Evolutionary conservation across 2,888 invertebrate species (phyloP), one percentile per base, ranked within the genome.

Genomic region (Serripes groenlandicus): DNA sequence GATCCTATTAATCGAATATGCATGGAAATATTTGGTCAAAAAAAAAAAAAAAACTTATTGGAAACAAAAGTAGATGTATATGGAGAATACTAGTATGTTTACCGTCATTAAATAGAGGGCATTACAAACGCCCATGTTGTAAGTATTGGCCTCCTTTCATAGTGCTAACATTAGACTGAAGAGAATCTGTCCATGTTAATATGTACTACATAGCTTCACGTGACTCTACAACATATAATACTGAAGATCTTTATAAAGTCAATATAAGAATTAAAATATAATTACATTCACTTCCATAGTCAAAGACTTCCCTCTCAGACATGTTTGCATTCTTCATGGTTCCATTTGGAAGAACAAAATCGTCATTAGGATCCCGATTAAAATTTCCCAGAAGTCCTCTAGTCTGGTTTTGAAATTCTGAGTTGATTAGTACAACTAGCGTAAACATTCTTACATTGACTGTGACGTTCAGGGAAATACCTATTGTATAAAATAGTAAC

Each of bases 321-420:
- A 74, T 3, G 34, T 74, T 68, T 32, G 71, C 5, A 0, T 28
- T 34, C 18, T 3, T 21, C 15, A 30, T 30, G 4, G 34, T 54
- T 56, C 71, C 71, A 34, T 71, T 32, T 34, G 74, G 71, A 15
- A 80, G 68, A 30, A 75, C 70, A 75, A 91, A 86, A 72, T 92
- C 92, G 76, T 92, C 90, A n/a, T 54, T 66, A 0, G 71, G 58
- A 52, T 91, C 81, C n/a, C 80, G 79, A 83, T 91, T 90, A 70
- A 88, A 90, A 37, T 89, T 89, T 3, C 92, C 92, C 54, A 91
- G 91, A n/a, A 92, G 81, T 2, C 92, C 92, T 1, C 82, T 69
- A 0, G 91, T 90, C 11, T 76, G 71, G 32, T 75, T 79, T 58
- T 71, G 72, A 69, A 90, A 90, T 21, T 85, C 81, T 21, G 88